Conservation (phyloP, 2,888 invertebrate species). For the Plutella xylostella region DNA sequence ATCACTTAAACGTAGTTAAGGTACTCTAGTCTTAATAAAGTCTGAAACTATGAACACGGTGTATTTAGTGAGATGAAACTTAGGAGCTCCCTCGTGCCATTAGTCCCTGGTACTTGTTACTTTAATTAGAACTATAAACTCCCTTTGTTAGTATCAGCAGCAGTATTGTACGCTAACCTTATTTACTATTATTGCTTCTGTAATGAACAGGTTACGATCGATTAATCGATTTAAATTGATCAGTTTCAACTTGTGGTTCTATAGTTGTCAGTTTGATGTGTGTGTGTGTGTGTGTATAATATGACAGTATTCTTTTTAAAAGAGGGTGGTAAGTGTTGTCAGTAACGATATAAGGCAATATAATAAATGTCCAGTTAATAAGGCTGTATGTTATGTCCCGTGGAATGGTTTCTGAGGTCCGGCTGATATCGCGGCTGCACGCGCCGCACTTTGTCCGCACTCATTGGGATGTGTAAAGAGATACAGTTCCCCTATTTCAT, state of each 20-base stretch:
- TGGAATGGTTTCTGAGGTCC: constrained; percentile 11
- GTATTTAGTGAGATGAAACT: not conserved
- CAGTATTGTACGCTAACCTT: not conserved
- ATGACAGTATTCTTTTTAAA: not conserved
- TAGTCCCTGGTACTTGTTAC: not conserved
- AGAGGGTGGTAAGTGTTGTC: too few species aligned
- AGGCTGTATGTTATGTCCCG: constrained; percentile 3
- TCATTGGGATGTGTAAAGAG: constrained; percentile 48
- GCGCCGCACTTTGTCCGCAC: constrained; percentile 41
- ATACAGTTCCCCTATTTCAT: constrained; percentile 47
- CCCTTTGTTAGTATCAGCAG: not conserved
- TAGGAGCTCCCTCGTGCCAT: too few species aligned
- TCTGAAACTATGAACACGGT: not conserved
- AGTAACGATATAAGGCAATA: not conserved
- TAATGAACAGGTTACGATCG: not conserved
- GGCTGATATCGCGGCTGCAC: constrained; percentile 19
- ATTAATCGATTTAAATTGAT: constrained; percentile 4
- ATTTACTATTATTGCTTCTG: constrained; percentile 1
- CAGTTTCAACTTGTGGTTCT: not conserved
- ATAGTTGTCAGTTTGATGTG: not conserved
- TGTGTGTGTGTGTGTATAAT: not conserved
- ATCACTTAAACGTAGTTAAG: not conserved
- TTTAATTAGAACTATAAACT: constrained; percentile 2
- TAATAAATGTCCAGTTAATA: not conserved
- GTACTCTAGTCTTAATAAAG: not conserved